Percentiles rank a stretch among this genome's conserved stretches.
Conservation (phyloP, 2,888 invertebrate genomes). For the Zhengitettix transpicula region DNA sequence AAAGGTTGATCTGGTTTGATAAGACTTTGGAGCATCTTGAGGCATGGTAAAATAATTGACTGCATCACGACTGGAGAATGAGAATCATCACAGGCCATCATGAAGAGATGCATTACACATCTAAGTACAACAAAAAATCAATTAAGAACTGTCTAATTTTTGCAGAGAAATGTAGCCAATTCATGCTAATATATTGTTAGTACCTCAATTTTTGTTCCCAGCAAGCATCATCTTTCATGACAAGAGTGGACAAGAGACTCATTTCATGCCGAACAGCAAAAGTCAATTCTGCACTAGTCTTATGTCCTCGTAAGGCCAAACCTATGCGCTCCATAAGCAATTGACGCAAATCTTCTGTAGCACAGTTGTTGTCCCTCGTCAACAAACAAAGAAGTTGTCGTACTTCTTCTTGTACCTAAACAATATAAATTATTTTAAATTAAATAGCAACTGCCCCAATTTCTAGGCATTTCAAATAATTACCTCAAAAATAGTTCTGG, state of each 20-base stretch:
- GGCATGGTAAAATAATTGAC: slow-evolving; percentile 79
- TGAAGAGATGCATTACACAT: slow-evolving; percentile 74
- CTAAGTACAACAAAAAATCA: slow-evolving; percentile 8
- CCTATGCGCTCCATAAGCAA: slow-evolving; percentile 71
- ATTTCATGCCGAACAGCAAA: slow-evolving; percentile 78
- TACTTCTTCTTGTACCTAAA: slow-evolving; percentile 70
- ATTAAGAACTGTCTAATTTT: neutral
- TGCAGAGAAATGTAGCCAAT: neutral
- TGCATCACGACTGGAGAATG: slow-evolving; percentile 78
- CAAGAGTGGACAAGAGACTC: slow-evolving; percentile 66
- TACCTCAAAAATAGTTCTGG: no score
- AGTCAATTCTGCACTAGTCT: slow-evolving; percentile 54
- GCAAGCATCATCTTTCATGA: slow-evolving; percentile 84
- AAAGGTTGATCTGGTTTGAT: slow-evolving; percentile 47
- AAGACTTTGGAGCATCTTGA: slow-evolving; percentile 74
- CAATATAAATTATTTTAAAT: slow-evolving; percentile 5
- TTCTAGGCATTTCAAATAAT: no score
- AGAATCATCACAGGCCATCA: slow-evolving; percentile 56
- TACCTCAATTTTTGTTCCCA: slow-evolving; percentile 80
- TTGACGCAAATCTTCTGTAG: slow-evolving; percentile 68
- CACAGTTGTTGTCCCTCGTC: slow-evolving; percentile 68
- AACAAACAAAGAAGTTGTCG: slow-evolving; percentile 74
- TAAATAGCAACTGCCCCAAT: no score
- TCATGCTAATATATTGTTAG: neutral
- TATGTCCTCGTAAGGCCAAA: slow-evolving; percentile 57